Conservation (phyloP, 2,888 invertebrate genomes). For the Petrolisthes cinctipes region DNA sequence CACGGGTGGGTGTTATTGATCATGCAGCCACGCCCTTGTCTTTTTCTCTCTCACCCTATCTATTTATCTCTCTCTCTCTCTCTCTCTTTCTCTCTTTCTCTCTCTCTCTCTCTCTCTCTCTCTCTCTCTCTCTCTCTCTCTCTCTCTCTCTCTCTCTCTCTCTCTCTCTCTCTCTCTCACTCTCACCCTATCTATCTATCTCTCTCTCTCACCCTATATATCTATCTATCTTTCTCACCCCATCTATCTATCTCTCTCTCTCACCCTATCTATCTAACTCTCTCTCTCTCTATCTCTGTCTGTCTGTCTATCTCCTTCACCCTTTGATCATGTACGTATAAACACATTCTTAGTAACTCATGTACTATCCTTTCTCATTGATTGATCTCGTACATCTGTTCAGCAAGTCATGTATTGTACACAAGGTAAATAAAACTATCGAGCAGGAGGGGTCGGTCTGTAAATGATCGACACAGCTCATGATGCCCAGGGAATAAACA, state of each 20-base stretch:
- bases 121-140: not conserved
- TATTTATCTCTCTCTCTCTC: not conserved
- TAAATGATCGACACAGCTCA: no score
- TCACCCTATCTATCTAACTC: not conserved
- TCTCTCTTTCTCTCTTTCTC: not conserved
- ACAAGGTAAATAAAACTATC: no score
- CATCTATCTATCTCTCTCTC: not conserved
- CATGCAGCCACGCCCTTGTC: not conserved
- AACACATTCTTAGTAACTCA: no score
- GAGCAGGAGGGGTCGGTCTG: no score
- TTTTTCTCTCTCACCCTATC: not conserved
- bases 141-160: not conserved
- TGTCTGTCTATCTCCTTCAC: no score
- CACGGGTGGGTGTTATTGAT: not conserved
- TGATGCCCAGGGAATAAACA: no score
- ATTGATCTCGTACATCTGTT: no score
- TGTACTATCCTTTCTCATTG: no score
- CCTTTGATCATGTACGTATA: no score
- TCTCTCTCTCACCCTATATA: not conserved
- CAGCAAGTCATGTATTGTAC: no score
- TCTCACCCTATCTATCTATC: not conserved
- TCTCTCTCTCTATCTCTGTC: not conserved
- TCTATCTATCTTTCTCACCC: not conserved
- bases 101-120: constrained; percentile 1
- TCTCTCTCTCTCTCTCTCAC: not conserved